These are phyloP conservation scores for Stegastes partitus DNA, from an alignment of 2,113 vertebrate species.

Conservation along the genomic window DNA sequence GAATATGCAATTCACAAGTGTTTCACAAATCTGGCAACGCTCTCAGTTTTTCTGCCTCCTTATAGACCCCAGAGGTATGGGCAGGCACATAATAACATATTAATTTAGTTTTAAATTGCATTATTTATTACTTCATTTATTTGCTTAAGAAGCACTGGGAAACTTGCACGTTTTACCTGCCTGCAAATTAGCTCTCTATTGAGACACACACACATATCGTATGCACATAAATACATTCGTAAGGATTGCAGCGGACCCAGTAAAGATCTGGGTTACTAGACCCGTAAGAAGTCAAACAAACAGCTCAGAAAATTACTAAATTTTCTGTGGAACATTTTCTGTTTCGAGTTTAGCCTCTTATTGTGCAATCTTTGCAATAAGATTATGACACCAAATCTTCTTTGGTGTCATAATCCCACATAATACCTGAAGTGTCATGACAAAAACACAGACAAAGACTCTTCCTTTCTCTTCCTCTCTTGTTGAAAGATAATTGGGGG, in stretches of 20 bases:
- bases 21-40: constrained; percentile 63
- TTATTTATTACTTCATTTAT: constrained; percentile 73
- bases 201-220: constrained; percentile 10
- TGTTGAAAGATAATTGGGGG: too few species aligned
- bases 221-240: not conserved
- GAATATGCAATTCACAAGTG: constrained; percentile 58
- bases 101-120: constrained; percentile 66
- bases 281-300: not conserved
- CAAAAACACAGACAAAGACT: not conserved
- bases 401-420: not conserved
- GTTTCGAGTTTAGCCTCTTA: not conserved
- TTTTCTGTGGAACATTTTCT: not conserved
- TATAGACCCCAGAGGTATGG: constrained; percentile 59
- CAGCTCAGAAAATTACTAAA: not conserved
- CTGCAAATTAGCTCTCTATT: constrained; percentile 21
- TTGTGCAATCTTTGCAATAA: not conserved
- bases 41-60: constrained; percentile 50
- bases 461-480: too few species aligned
- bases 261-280: not conserved
- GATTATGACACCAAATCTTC: not conserved
- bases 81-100: constrained; percentile 65
- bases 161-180: constrained; percentile 21
- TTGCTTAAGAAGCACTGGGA: constrained; percentile 52
- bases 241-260: not conserved
- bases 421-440: not conserved